These are phyloP conservation scores for Leptogaster cylindrica DNA, from an alignment of 2,888 invertebrate species.

Conservation along the genomic window DNA sequence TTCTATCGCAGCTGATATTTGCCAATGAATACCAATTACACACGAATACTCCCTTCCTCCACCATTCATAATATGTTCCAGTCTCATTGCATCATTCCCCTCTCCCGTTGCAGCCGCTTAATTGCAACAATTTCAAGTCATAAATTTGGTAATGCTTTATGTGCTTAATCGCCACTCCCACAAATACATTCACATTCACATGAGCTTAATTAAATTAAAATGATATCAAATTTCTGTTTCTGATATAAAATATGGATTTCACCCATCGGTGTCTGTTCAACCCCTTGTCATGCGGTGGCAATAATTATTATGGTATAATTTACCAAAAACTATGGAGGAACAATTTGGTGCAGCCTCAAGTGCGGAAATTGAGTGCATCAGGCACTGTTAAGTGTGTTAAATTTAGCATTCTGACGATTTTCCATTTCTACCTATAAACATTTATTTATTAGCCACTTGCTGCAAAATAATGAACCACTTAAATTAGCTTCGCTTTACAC, in stretches of 20 bases:
- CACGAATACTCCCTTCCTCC: too few relatives aligned
- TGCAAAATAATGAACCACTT: too few relatives aligned
- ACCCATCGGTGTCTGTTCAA: not conserved
- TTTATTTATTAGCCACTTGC: too few relatives aligned
- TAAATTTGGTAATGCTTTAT: slow-evolving; percentile 23
- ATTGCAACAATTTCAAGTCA: slow-evolving; percentile 28
- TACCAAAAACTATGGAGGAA: not conserved
- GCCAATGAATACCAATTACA: too few relatives aligned
- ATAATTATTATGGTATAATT: slow-evolving; percentile 16
- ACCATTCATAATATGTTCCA: too few relatives aligned
- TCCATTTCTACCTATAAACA: too few relatives aligned
- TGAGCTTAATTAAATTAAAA: slow-evolving; percentile 31
- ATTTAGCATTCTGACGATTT: not conserved
- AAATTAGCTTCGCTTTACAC: too few relatives aligned
- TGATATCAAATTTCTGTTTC: slow-evolving; percentile 37
- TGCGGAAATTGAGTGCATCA: slow-evolving; percentile 12
- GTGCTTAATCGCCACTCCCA: slow-evolving; percentile 23
- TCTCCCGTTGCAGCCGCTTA: not conserved
- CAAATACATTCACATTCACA: not conserved
- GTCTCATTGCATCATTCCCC: too few relatives aligned
- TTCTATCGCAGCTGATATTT: too few relatives aligned
- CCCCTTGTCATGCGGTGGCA: not conserved
- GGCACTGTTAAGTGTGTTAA: slow-evolving; percentile 3
- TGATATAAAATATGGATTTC: slow-evolving; percentile 22
- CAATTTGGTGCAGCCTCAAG: slow-evolving; percentile 8